A percentile compares a stretch with the other conserved stretches of the same genome.
These are phyloP conservation scores for Liopterus haemorrhoidalis DNA, from an alignment of 2,888 invertebrate genomes.

Conservation along the genomic window DNA sequence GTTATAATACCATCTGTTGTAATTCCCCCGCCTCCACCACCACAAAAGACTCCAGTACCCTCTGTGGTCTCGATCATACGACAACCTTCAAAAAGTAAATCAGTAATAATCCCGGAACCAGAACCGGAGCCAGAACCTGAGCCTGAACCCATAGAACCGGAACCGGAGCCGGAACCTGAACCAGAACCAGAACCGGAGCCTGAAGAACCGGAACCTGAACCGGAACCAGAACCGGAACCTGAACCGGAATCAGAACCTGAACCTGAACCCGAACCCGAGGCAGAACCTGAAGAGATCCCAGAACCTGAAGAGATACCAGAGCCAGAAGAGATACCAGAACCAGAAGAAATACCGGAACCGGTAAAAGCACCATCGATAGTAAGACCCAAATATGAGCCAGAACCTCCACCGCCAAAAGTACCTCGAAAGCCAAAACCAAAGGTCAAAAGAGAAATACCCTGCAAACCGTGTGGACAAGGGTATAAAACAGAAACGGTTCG, in stretches of 20 bases:
- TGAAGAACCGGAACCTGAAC: conserved; percentile 39
- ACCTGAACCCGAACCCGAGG: conserved; percentile 40
- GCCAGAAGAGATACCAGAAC: conserved; percentile 29
- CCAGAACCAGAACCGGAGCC: no score
- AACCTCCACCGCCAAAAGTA: conserved; percentile 31
- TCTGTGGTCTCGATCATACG: no score
- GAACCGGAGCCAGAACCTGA: conserved; percentile 45
- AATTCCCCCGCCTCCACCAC: no score
- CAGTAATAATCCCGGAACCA: conserved; percentile 37
- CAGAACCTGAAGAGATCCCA: conserved; percentile 32
- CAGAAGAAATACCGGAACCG: conserved; percentile 34
- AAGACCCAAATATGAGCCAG: conserved; percentile 35
- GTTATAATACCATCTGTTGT: no score
- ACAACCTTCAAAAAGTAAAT: conserved; percentile 40
- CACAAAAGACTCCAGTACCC: no score
- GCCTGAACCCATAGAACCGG: conserved; percentile 41
- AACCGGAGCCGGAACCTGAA: no score
- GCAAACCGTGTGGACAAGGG: no score
- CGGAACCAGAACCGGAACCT: conserved; percentile 39
- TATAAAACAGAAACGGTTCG: no score
- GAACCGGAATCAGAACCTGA: conserved; percentile 39
- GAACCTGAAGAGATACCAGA: conserved; percentile 35
- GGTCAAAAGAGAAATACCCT: no score
- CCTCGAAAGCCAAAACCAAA: no score
- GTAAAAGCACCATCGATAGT: conserved; percentile 35